A percentile compares a stretch with the other conserved stretches of the same genome.
Conservation (phyloP, 2,888 invertebrate species). For the Heliconius erato region DNA sequence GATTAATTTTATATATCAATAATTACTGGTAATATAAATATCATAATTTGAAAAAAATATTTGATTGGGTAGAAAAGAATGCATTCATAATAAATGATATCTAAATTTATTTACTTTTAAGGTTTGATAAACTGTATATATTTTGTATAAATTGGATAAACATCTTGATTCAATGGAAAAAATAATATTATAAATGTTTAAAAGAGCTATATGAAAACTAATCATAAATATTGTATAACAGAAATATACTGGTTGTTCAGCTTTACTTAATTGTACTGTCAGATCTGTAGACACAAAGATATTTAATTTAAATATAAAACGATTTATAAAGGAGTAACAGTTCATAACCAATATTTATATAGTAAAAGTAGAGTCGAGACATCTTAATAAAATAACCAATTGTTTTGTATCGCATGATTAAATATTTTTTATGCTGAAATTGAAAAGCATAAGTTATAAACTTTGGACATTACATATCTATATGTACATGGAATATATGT, state of each 20-base stretch:
- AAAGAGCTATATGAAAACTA: neutral
- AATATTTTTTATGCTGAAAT: neutral
- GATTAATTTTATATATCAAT: neutral
- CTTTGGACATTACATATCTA: no score
- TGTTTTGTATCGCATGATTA: neutral
- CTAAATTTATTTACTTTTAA: no score
- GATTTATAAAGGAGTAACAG: neutral
- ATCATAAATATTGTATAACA: neutral
- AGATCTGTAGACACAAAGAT: neutral
- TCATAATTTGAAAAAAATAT: no score
- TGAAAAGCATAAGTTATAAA: no score
- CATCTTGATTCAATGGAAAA: no score
- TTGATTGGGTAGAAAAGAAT: no score
- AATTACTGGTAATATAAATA: neutral
- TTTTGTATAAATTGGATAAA: no score
- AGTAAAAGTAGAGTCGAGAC: neutral
- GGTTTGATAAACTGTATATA: no score
- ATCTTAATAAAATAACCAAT: neutral
- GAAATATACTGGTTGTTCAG: neutral
- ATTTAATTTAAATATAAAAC: slow-evolving; percentile 14
- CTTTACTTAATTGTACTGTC: neutral
- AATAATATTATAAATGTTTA: neutral
- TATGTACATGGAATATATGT: no score
- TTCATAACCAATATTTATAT: neutral
- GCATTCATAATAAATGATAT: no score